Base-by-base conservation (phyloP, 2,113 vertebrate genomes). In the Lepus europaeus region DNA sequence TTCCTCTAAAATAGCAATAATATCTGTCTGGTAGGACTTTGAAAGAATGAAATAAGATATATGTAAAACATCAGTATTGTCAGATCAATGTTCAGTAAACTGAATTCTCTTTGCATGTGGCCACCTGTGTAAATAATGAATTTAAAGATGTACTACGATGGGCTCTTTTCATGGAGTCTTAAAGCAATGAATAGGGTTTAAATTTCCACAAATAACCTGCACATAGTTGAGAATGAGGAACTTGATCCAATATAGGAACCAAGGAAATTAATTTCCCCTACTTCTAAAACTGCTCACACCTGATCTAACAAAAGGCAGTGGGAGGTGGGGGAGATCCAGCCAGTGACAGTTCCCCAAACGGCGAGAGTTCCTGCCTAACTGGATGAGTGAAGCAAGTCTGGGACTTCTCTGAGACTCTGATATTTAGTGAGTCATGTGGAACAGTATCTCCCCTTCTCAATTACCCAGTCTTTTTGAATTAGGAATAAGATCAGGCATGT, bases 1-100 rank as follows among this genome's bases (percentile, higher is more conserved):
- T 92, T n/a, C 39, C n/a, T 76, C 77, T 90, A 76, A 95, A 76
- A 70, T 25, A 31, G 25, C 64, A 69, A 89, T 74, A 9, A 84
- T 70, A 31, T 31, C 27, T 56, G 66, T 39, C 4, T 20, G 92
- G 39, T 23, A 84, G 89, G 66, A 74, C 64, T 94, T 68, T 85
- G 22, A 89, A 92, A 93, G 64, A 23, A 63, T 61, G 29, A 89
- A 77, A 61, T n/a, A 69, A 74, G 13, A 6, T 59, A 19, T 19
- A 66, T 59, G 19, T 61, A 78, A 69, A 89, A 77, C 20, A 79
- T 13, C 56, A 80, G 70, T 53, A 73, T 20, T n/a, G 22, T 51
- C 53, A 81, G 72, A 63, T 39, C 45, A 87, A 27, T 20, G 29
- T 82, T 89, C 36, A 78, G 27, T 84, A 84, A 95, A 70, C 56